phyloP scores from a whole-genome alignment of 2,888 invertebrate species.

The Torymus auratus region DNA sequence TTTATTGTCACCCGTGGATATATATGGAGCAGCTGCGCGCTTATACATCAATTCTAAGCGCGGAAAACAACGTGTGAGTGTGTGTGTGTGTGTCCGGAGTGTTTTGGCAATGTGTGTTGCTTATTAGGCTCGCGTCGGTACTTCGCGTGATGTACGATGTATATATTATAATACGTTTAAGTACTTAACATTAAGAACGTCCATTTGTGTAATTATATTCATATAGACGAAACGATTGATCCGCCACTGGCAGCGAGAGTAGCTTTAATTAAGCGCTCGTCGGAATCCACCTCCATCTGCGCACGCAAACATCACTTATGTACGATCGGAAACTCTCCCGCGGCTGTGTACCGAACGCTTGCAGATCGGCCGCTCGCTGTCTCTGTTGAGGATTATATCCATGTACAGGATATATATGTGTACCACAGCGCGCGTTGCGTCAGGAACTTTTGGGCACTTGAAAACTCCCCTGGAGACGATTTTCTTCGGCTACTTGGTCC shows the following conservation, averaged over 20 bases:
- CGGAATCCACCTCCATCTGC: too few species aligned
- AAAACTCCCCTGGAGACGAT: constrained; percentile 5
- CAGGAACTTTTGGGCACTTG: constrained; percentile 41
- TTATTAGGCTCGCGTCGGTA: constrained; percentile 29
- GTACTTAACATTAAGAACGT: not conserved
- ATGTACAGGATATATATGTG: too few species aligned
- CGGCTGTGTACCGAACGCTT: too few species aligned
- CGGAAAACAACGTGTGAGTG: too few species aligned
- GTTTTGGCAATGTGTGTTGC: constrained; percentile 35
- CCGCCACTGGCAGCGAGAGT: constrained; percentile 34
- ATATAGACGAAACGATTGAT: not conserved
- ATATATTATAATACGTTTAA: not conserved
- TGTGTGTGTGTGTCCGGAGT: not conserved
- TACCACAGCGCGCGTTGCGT: not conserved
- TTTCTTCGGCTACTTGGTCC: constrained; percentile 21
- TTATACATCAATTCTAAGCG: too few species aligned
- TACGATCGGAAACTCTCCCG: too few species aligned
- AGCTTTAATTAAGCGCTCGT: constrained; percentile 7
- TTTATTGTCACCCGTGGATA: too few species aligned
- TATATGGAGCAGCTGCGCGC: too few species aligned
- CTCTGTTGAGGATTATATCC: too few species aligned
- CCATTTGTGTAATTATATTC: not conserved
- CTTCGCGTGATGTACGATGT: not conserved
- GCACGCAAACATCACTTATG: too few species aligned
- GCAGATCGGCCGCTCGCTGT: too few species aligned